A percentile compares a stretch with the other conserved stretches of the same genome.
Evolutionary conservation across 2,888 invertebrate species (phyloP).

Genomic region (Drosophila yooni): DNA sequence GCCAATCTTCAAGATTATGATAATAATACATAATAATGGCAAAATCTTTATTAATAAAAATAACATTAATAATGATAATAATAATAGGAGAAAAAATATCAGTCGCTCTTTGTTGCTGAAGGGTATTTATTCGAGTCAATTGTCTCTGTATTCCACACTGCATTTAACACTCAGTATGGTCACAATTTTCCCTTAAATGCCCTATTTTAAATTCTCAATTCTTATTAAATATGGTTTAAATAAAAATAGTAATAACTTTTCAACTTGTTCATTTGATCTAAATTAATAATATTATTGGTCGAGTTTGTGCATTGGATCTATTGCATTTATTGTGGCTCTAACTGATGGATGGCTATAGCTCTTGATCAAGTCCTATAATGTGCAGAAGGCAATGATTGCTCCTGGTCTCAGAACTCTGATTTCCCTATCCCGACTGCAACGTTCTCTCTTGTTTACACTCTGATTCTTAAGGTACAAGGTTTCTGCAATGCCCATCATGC

Average conservation of each 20-base stretch:
- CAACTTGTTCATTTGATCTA: background rate
- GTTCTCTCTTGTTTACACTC: too few species aligned
- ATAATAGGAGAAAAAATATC: background rate
- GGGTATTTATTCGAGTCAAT: background rate
- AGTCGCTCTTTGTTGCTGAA: background rate
- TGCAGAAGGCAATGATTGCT: background rate
- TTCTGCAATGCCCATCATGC: background rate
- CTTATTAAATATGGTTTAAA: too few species aligned
- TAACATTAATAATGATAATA: background rate
- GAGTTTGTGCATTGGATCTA: background rate
- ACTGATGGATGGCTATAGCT: background rate
- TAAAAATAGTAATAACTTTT: too few species aligned
- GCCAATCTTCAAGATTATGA: background rate
- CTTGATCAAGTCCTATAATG: background rate
- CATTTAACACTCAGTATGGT: too few species aligned
- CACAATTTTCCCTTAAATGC: too few species aligned
- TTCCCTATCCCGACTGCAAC: too few species aligned
- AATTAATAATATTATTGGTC: background rate
- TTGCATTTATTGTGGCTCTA: background rate
- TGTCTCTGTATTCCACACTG: too few species aligned
- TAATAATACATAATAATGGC: background rate
- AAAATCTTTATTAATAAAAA: background rate
- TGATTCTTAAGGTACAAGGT: background rate
- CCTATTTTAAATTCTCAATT: too few species aligned
- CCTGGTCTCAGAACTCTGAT: background rate